Evolutionary conservation across 2,113 vertebrate species (phyloP).

Genomic region (Oreochromis niloticus): DNA sequence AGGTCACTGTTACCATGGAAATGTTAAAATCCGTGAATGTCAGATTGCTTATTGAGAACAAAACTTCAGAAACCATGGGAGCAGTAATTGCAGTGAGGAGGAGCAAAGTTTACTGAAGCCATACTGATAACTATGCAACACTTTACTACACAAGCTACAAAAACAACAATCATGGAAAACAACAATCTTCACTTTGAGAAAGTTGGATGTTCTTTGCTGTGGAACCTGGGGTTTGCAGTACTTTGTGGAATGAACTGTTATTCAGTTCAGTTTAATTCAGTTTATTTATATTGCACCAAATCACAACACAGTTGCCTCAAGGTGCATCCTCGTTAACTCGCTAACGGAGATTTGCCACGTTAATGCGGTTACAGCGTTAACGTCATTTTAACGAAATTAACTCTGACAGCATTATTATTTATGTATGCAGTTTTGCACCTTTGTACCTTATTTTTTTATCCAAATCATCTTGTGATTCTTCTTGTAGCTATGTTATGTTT

Average conservation of each 20-base stretch:
- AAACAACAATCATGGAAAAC: not conserved
- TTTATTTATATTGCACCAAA: not conserved
- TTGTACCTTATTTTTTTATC: not conserved
- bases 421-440: not conserved
- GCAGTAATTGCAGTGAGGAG: not conserved
- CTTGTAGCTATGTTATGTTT: not conserved
- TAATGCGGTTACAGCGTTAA: not conserved
- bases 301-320: not conserved
- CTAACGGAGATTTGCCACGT: fast-evolving
- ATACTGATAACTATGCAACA: not conserved
- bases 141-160: not conserved
- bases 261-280: not conserved
- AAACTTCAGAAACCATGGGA: not conserved
- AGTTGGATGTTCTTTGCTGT: not conserved
- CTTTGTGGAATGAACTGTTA: not conserved
- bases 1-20: not conserved
- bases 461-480: not conserved
- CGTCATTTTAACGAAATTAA: not conserved
- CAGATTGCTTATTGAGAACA: not conserved
- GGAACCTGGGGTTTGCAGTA: not conserved
- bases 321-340: fast-evolving
- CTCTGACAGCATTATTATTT: not conserved
- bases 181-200: not conserved
- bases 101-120: not conserved
- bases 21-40: not conserved